phyloP scores from a whole-genome alignment of 2,797 vertebrate genomes.

The Halcyon leucocephala region DNA sequence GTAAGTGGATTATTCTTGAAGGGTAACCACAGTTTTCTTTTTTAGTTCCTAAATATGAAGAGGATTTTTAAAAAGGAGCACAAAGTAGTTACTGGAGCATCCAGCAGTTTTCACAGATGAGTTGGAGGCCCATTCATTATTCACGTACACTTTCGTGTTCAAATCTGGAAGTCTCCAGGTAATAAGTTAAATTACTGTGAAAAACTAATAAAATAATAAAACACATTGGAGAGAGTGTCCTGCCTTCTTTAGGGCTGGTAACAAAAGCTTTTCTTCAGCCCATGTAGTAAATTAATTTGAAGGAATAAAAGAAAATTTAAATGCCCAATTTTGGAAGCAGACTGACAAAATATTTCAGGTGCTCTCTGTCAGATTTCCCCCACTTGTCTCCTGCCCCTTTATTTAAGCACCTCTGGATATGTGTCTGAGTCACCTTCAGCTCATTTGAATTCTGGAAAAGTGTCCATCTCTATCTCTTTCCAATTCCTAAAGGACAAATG shows the following conservation, averaged over 20 bases:
- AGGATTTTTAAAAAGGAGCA: neutral
- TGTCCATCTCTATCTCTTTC: neutral
- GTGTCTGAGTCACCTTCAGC: neutral
- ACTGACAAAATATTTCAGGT: neutral
- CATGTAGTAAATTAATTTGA: neutral
- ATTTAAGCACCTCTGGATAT: neutral
- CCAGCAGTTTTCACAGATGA: neutral
- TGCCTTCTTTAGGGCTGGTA: neutral
- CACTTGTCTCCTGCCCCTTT: neutral
- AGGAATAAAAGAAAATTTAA: neutral
- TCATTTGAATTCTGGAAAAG: neutral
- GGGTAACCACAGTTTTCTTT: neutral
- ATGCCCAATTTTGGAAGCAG: neutral
- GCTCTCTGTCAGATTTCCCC: neutral
- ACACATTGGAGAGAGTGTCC: neutral
- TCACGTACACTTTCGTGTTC: neutral
- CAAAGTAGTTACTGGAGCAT: neutral
- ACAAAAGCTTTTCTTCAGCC: neutral
- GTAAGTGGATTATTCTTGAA: neutral
- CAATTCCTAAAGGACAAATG: neutral
- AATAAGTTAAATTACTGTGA: neutral
- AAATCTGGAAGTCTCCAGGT: neutral
- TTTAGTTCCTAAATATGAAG: neutral
- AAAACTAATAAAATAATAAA: neutral
- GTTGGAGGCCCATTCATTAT: rapidly evolving